Conservation (phyloP, 2,888 invertebrate species). For the Girardia tigrina region DNA sequence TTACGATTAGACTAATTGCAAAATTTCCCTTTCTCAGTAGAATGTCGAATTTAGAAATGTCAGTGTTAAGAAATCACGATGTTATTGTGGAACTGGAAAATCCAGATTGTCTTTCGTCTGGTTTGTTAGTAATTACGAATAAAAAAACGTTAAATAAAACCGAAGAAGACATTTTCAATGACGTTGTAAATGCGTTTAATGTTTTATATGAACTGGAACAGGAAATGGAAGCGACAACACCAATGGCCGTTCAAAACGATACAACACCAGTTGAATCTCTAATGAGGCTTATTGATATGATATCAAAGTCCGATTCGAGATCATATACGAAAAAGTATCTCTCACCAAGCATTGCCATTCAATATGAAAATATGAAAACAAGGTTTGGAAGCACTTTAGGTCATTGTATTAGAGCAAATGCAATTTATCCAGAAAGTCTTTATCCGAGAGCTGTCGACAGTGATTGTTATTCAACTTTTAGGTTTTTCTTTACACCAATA, state of each 20-base stretch:
- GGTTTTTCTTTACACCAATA: constrained; percentile 16
- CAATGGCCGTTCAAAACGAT: constrained; percentile 1
- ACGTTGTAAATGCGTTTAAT: background rate
- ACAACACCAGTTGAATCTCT: background rate
- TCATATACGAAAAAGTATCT: constrained; percentile 27
- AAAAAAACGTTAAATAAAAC: constrained; percentile 20
- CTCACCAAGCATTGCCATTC: background rate
- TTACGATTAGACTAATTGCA: background rate
- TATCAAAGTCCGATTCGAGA: background rate
- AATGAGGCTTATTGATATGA: background rate
- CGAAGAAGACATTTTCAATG: constrained; percentile 25
- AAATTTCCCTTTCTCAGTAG: background rate
- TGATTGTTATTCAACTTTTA: background rate
- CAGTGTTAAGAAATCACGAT: background rate
- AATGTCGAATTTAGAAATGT: background rate
- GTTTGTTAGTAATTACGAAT: constrained; percentile 19
- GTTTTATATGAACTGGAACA: constrained; percentile 24
- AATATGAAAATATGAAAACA: constrained; percentile 16
- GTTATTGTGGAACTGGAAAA: background rate
- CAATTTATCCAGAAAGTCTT: background rate
- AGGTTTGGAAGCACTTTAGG: background rate
- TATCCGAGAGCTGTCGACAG: constrained; percentile 21
- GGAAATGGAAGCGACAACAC: background rate
- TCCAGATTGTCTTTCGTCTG: background rate
- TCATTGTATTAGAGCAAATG: constrained; percentile 31